These are phyloP conservation scores for Dinocampus coccinellae DNA, from an alignment of 2,888 invertebrate genomes.

Conservation along the genomic window DNA sequence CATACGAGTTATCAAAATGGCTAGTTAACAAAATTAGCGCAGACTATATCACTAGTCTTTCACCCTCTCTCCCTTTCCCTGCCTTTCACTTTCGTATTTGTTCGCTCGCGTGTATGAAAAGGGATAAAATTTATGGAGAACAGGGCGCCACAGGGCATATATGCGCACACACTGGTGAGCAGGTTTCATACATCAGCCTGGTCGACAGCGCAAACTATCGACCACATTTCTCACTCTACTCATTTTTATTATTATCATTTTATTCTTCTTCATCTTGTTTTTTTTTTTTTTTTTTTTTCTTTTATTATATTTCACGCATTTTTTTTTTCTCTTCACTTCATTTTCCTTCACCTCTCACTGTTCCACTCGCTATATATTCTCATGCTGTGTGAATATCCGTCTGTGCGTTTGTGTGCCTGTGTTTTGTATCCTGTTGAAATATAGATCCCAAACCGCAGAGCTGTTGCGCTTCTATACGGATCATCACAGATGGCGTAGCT, in stretches of 20 bases:
- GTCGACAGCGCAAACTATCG: constrained; percentile 42
- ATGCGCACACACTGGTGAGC: constrained; percentile 35
- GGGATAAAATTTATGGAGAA: constrained; percentile 50
- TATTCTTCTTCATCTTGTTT: no score
- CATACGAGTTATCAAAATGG: constrained; percentile 12
- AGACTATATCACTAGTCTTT: constrained; percentile 1
- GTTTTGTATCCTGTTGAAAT: background rate
- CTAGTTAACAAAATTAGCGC: constrained; percentile 49
- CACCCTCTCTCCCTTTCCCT: background rate
- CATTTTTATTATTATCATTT: background rate
- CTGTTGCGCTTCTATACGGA: constrained; percentile 14
- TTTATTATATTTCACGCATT: constrained; percentile 13
- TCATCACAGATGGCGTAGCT: constrained; percentile 20
- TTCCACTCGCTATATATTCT: background rate
- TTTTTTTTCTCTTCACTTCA: constrained; percentile 6
- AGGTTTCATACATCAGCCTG: constrained; percentile 46
- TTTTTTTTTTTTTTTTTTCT: background rate
- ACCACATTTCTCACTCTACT: constrained; percentile 15
- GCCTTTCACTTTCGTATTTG: background rate
- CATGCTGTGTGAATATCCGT: background rate
- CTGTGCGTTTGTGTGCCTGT: background rate
- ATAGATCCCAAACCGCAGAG: constrained; percentile 9
- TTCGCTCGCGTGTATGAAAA: constrained; percentile 7
- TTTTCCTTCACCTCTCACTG: background rate
- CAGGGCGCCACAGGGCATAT: constrained; percentile 25